A percentile compares a stretch with the other conserved stretches of the same genome.
Conservation (phyloP, 2,797 vertebrate genomes). For the Phyllotis vaccarum region DNA sequence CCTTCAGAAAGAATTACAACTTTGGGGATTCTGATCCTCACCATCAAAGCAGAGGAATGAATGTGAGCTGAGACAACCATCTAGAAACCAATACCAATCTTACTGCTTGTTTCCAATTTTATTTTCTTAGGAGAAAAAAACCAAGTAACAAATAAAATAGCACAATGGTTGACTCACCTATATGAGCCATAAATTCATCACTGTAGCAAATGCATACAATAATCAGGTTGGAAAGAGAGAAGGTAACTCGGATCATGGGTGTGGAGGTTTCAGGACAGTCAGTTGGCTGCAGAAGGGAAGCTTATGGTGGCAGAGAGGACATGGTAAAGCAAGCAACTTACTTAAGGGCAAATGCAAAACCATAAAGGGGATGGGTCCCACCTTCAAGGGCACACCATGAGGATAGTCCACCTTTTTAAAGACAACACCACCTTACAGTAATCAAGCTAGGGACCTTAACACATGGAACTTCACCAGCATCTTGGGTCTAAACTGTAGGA, state of each 20-base stretch:
- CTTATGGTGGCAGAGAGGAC: background rate
- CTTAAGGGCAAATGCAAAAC: background rate
- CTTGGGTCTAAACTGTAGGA: background rate
- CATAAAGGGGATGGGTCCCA: background rate
- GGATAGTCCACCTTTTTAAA: background rate
- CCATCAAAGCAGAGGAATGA: background rate
- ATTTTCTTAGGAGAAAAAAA: conserved; percentile 20
- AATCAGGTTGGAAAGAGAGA: background rate
- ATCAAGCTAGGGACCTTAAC: background rate
- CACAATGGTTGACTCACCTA: background rate
- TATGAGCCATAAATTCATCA: background rate
- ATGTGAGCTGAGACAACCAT: background rate
- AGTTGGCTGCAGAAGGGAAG: background rate
- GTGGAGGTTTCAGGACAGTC: background rate
- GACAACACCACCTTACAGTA: background rate
- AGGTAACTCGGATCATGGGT: background rate
- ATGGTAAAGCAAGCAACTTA: background rate
- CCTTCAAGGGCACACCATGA: background rate
- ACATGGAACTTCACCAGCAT: background rate
- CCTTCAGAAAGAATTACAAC: background rate
- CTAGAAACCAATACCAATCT: background rate
- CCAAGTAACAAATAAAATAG: background rate
- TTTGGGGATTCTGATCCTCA: background rate
- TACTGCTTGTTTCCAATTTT: background rate
- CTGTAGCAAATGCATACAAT: background rate